Conservation (phyloP, 2,797 vertebrate species). For the Myiotriccus ornatus region DNA sequence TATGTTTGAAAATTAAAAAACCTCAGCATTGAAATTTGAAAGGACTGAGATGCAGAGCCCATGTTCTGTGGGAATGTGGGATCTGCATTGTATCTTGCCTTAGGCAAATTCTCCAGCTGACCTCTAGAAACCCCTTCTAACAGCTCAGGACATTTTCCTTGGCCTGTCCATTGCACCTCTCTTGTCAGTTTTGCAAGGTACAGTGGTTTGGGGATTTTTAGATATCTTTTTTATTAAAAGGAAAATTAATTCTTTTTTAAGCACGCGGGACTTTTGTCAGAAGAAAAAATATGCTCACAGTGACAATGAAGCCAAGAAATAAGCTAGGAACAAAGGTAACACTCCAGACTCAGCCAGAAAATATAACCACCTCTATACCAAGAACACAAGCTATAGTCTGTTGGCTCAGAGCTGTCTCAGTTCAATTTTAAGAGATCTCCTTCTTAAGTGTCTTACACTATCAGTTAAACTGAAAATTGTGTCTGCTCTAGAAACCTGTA, state of each 20-base stretch:
- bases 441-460: background rate
- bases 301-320: background rate
- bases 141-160: background rate
- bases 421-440: background rate
- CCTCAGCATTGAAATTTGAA: background rate
- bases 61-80: background rate
- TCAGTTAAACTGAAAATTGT: background rate
- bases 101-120: background rate
- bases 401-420: background rate
- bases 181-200: background rate
- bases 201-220: background rate
- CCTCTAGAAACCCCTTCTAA: background rate
- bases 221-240: background rate
- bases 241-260: background rate
- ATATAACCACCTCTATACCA: background rate
- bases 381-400: background rate
- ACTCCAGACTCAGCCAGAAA: background rate
- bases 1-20: background rate
- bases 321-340: background rate
- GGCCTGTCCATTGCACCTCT: background rate
- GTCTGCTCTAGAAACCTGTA: background rate
- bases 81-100: background rate
- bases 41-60: background rate
- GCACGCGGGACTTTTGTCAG: accelerated
- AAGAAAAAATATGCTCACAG: background rate